A percentile compares a stretch with the other conserved stretches of the same genome.
phyloP scores from a whole-genome alignment of 2,797 vertebrate species.

The Mallotus villosus region DNA sequence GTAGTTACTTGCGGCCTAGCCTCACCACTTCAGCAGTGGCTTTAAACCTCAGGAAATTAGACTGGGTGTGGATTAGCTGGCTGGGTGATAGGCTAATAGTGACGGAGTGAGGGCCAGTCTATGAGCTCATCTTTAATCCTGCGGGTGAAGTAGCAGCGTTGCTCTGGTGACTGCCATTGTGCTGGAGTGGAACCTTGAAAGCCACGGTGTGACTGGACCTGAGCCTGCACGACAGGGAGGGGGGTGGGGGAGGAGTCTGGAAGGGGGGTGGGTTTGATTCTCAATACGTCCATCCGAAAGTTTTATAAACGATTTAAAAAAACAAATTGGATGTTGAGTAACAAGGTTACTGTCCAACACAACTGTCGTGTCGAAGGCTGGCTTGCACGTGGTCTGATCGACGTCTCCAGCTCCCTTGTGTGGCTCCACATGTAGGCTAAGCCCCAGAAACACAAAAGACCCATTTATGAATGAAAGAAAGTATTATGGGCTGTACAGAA shows the following conservation, averaged over 20 bases:
- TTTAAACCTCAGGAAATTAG: constrained; percentile 13
- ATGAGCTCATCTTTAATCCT: constrained; percentile 29
- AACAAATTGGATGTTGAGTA: too few relatives aligned
- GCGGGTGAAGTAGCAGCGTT: constrained; percentile 1
- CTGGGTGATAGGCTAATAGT: constrained; percentile 15
- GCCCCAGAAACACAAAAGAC: background rate
- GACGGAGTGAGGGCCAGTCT: constrained; percentile 17
- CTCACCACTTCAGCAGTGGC: background rate
- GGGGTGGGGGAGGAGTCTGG: background rate
- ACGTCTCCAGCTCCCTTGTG: too few relatives aligned
- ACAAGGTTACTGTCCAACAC: too few relatives aligned
- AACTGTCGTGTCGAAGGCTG: too few relatives aligned
- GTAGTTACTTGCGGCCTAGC: background rate
- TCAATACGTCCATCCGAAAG: too few relatives aligned
- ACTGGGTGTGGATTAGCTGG: constrained; percentile 14
- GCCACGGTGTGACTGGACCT: constrained; percentile 16
- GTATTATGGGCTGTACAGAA: background rate
- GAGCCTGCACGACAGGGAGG: background rate
- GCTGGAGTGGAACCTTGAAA: background rate
- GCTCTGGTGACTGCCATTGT: constrained; percentile 18
- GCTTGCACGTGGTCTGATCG: too few relatives aligned
- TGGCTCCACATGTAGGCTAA: background rate
- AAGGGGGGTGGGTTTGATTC: background rate
- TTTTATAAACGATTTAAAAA: too few relatives aligned
- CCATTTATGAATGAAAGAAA: background rate